Base-by-base conservation (phyloP, 2,797 vertebrate genomes). In the Trichosurus vulpecula region DNA sequence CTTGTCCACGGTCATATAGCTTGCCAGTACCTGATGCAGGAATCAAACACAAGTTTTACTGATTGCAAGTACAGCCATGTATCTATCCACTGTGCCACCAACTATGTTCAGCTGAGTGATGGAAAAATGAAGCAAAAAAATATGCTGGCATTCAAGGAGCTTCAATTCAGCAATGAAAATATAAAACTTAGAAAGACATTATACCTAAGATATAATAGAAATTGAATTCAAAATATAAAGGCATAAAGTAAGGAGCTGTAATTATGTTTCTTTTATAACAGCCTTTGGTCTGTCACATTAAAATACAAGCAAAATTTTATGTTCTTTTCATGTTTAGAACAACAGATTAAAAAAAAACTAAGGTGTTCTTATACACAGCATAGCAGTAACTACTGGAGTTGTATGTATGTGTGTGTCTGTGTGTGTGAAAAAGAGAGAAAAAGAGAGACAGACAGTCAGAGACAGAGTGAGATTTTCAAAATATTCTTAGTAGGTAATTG, bases 401-500 rank as follows among this genome's bases (percentile, higher is more conserved):
- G 25, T 10, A 6, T 57, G 56, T 9, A 25, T 9, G 1, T 57
- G 27, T 57, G 56, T 56, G 55, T 9, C 1, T 57, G 27, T 57
- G 56, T 56, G 55, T 8, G 11, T 9, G 57, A 6, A 2, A 13
- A 4, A 35, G 3, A 35, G 3, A 35, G 58, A 58, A 10, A 31
- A 3, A 31, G 57, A 12, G 11, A n/a, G 35, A 14, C 31, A 61
- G 0, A 35, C 31, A n/a, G 58, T 4, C 10, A 66, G 4, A n/a
- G 35, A 14, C 0, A 35, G 4, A 35, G 9, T 31, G 31, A 35
- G 92, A 95, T 91, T 96, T 98, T 97, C 91, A 93, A 92, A 97
- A 90, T 95, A 93, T 47, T 94, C 91, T 97, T 96, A 97, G 92
- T 96, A 93, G 93, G 96, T 97, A 97, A 97, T 96, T 97, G 81